Percentiles rank a stretch among this genome's conserved stretches.
Evolutionary conservation across 2,113 vertebrate genomes (phyloP).

Genomic region (Paramormyrops kingsleyae): DNA sequence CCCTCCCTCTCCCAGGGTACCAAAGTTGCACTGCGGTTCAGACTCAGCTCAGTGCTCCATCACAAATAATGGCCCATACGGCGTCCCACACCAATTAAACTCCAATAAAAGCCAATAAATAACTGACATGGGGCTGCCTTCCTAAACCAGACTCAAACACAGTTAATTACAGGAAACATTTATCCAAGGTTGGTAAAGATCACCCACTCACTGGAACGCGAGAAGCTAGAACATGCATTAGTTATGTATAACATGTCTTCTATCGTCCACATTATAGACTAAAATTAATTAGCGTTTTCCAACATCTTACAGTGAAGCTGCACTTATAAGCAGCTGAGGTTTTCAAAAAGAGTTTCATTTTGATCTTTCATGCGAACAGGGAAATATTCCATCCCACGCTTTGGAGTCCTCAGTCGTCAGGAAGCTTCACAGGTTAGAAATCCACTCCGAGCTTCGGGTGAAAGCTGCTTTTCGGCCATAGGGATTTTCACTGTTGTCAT

Average conservation of each 20-base stretch:
- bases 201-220: background rate
- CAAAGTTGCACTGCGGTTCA: background rate
- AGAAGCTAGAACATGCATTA: background rate
- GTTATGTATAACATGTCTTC: background rate
- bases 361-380: background rate
- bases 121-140: conserved; percentile 25
- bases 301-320: background rate
- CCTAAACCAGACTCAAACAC: conserved; percentile 23
- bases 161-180: conserved; percentile 32
- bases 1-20: background rate
- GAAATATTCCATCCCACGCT: background rate
- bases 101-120: conserved; percentile 34
- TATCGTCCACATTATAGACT: background rate
- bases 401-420: background rate
- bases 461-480: background rate
- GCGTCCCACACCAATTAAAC: conserved; percentile 33
- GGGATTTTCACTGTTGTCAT: background rate
- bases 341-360: background rate
- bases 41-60: background rate
- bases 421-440: background rate
- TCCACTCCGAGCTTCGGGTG: background rate
- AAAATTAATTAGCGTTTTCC: background rate
- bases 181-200: conserved; percentile 17
- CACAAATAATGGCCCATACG: conserved; percentile 18
- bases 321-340: background rate